A percentile compares a stretch with the other conserved stretches of the same genome.
phyloP scores from a whole-genome alignment of 2,113 vertebrate genomes.

The Odontophorus gujanensis region DNA sequence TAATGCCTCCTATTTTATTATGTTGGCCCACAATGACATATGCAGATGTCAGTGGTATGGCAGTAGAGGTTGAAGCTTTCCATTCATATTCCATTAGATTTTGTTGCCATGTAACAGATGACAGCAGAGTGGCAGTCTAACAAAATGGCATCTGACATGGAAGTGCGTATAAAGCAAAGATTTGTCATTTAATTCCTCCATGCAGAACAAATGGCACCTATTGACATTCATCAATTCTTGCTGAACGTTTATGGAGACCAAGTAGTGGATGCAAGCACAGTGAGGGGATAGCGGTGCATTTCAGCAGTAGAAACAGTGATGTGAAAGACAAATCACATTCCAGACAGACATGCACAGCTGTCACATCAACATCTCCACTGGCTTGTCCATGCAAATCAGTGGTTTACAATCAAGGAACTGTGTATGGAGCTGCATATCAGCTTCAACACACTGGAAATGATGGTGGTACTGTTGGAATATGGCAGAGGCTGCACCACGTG shows the following conservation, averaged over 20 bases:
- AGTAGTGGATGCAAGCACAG: background rate
- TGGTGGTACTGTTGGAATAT: no score
- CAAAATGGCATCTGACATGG: background rate
- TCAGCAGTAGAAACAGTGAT: background rate
- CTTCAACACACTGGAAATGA: no score
- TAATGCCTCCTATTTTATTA: background rate
- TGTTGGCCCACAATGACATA: background rate
- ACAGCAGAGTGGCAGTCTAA: background rate
- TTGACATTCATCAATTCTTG: background rate
- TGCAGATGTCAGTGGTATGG: background rate
- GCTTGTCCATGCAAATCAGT: no score
- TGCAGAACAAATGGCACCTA: background rate
- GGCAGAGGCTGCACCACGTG: no score
- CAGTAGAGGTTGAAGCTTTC: background rate
- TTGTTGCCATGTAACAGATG: background rate
- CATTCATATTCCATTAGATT: background rate
- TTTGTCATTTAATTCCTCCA: background rate
- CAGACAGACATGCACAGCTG: background rate
- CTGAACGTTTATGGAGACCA: background rate
- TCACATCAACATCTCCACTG: background rate
- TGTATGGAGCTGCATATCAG: no score
- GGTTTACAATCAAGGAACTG: no score
- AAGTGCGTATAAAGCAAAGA: background rate
- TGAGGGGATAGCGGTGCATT: background rate
- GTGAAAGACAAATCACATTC: background rate